These are phyloP conservation scores for Conchocele bisecta DNA, from an alignment of 2,888 invertebrate genomes.

Conservation along the genomic window DNA sequence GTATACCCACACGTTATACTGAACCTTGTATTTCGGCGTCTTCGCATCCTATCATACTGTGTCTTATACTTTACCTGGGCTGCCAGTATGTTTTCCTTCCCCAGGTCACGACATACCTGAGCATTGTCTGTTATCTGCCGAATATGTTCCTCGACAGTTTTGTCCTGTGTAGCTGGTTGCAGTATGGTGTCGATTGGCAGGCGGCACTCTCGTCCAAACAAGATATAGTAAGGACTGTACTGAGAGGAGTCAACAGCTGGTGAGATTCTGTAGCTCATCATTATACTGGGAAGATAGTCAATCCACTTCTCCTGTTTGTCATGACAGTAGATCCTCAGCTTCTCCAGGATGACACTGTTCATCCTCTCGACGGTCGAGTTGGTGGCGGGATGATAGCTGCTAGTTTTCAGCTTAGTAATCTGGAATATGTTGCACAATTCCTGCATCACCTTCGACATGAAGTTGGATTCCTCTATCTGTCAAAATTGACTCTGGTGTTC, in stretches of 20 bases:
- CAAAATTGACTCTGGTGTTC: conserved; percentile 21
- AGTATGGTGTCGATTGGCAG: neutral
- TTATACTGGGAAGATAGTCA: conserved; percentile 27
- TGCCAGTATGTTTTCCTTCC: neutral
- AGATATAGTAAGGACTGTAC: neutral
- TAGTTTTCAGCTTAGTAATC: conserved; percentile 16
- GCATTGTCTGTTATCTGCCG: neutral
- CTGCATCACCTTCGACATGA: conserved; percentile 35
- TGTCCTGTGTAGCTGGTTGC: neutral
- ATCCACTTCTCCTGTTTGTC: conserved; percentile 32
- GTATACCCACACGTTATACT: neutral
- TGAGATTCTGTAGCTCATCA: conserved; percentile 27
- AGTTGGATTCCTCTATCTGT: conserved; percentile 50
- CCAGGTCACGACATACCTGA: neutral
- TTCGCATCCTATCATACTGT: neutral
- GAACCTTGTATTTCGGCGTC: neutral
- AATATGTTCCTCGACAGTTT: neutral
- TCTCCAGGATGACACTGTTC: conserved; percentile 23
- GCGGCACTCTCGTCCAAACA: conserved; percentile 1
- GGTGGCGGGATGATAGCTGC: conserved; percentile 27
- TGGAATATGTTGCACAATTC: conserved; percentile 33
- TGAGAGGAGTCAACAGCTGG: neutral
- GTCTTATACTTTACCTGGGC: conserved; percentile 1
- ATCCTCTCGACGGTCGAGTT: conserved; percentile 25
- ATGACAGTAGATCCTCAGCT: conserved; percentile 17